A percentile compares a stretch with the other conserved stretches of the same genome.
Evolutionary conservation across 2,797 vertebrate species (phyloP).

Genomic region (Ceryle rudis): DNA sequence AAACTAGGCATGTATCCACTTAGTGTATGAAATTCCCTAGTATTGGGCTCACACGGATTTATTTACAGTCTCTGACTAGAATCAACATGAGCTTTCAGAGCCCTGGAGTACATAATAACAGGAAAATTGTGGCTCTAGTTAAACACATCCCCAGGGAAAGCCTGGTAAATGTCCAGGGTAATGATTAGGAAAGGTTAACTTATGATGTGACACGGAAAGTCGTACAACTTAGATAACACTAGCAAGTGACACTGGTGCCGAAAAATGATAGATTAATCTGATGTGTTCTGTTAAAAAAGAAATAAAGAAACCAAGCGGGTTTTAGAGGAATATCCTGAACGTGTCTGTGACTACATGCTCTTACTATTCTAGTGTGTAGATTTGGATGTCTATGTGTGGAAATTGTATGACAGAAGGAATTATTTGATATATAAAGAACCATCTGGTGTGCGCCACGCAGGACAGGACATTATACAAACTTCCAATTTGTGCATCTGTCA

Average conservation of each 20-base stretch:
- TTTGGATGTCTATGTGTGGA: background rate
- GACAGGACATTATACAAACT: background rate
- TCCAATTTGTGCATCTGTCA: background rate
- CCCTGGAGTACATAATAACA: constrained; percentile 28
- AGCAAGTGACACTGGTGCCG: constrained; percentile 30
- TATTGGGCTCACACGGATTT: background rate
- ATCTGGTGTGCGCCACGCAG: background rate
- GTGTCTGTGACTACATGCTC: background rate
- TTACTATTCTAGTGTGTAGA: background rate
- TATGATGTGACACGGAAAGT: constrained; percentile 65
- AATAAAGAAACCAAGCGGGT: background rate
- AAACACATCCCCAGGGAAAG: constrained; percentile 58
- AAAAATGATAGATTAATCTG: constrained; percentile 39
- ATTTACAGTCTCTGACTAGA: constrained; percentile 33
- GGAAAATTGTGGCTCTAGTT: constrained; percentile 52
- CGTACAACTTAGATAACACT: constrained; percentile 67
- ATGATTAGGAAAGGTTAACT: constrained; percentile 69
- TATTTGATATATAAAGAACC: background rate
- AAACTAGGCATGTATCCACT: background rate
- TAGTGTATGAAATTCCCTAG: background rate
- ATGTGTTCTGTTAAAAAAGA: background rate
- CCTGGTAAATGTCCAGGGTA: constrained; percentile 66
- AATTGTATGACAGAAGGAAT: background rate
- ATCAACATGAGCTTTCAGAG: constrained; percentile 24
- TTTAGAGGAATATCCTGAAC: background rate